phyloP scores from a whole-genome alignment of 2,797 vertebrate genomes.

The Xiphorhynchus erythropygius region DNA sequence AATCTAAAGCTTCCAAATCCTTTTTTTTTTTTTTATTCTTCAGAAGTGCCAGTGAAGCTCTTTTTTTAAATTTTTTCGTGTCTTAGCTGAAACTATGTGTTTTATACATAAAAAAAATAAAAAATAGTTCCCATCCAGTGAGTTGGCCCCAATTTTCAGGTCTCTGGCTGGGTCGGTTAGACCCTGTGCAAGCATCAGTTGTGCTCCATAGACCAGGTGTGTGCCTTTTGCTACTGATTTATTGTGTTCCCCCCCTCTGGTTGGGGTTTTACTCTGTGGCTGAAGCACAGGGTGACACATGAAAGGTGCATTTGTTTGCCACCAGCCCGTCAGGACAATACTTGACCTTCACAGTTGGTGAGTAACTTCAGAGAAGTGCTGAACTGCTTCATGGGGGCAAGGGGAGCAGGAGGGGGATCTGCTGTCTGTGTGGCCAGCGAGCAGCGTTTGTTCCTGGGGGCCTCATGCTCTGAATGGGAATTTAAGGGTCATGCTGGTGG shows the following conservation, averaged over 20 bases:
- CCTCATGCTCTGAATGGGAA: neutral
- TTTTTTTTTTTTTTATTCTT: conserved; percentile 29
- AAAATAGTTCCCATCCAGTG: neutral
- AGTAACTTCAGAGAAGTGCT: conserved; percentile 41
- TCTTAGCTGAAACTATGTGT: conserved; percentile 56
- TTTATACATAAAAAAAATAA: neutral
- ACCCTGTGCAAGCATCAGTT: neutral
- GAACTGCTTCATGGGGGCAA: neutral
- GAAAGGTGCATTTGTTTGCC: neutral
- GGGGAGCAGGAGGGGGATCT: neutral
- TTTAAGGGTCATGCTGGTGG: neutral
- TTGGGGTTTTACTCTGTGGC: neutral
- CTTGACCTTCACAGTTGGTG: conserved; percentile 52
- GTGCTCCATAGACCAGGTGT: neutral
- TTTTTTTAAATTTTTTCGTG: conserved; percentile 9
- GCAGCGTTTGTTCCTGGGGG: neutral
- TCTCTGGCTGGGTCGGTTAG: neutral
- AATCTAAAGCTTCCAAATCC: conserved; percentile 62
- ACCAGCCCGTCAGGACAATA: neutral
- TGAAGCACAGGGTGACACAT: neutral
- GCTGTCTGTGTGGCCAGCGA: neutral
- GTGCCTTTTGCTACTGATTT: neutral
- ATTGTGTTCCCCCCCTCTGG: neutral
- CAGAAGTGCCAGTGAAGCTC: conserved; percentile 66
- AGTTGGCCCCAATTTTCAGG: neutral